Evolutionary conservation across 2,797 vertebrate species (phyloP), one percentile per base, ranked within the genome.

Genomic region (Melopsittacus undulatus): DNA sequence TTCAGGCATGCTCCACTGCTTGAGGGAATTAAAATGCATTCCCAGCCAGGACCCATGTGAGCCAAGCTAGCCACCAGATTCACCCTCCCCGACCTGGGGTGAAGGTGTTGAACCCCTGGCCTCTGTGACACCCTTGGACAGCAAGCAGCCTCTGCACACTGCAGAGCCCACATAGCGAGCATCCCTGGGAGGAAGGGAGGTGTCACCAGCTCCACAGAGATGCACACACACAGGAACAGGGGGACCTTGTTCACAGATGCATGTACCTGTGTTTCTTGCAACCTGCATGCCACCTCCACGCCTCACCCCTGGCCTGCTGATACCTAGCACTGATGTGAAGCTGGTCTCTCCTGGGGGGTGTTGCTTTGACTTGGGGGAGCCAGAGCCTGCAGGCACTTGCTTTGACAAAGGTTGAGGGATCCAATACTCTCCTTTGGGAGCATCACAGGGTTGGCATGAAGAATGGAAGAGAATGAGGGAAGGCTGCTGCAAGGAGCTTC

Each of bases 141-240:
- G 83, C 32, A 10, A 54, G 62, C 77, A 86, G 77, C 34, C 73
- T n/a, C 63, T 3, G 6, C 61, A 40, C 57, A 11, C 70, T 6
- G 43, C 94, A 91, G 89, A 89, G 77, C 86, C 73, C 59, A 32
- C 11, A 54, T 20, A 3, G 82, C 7, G 2, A 78, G 77, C 15
- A 1, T 64, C 77, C 81, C 89, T 79, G 9, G 40, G 42, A 92
- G 66, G 83, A 49, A 77, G 87, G 77, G 94, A 95, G 92, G 89
- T 78, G 90, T 88, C 79, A 16, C 15, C 69, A 80, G 94, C 87
- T 87, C 78, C 38, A 26, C 84, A 91, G 94, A 93, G 82, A 82
- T 7, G 19, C 70, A 69, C 20, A 8, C 77, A 52, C 4, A 10
- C 45, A 69, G 49, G 40, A 54, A 48, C 2, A 4, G 17, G 49